Evolutionary conservation across 1,140 invertebrate species (phyloP), one percentile per base, ranked within the genome.

Genomic region (Protaetia brevitarsis): DNA sequence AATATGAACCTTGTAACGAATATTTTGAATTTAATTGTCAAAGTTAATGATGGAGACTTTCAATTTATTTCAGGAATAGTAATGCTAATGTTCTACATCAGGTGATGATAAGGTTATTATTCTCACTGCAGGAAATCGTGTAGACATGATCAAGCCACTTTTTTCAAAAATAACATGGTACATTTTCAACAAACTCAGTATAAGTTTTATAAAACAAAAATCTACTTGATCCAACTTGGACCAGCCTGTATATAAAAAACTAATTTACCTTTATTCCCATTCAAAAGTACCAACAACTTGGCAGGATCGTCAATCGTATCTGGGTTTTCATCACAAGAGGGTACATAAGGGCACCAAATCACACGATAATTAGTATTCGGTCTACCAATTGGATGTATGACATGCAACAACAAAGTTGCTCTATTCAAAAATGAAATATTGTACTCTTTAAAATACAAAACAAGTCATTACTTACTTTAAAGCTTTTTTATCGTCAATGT

Each of bases 341-440:
- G 90, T 65, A 97, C 89, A 80, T 90, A 97, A 0, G 94, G 93
- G 79, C 95, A 97, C 95, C 95, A 98, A 69, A 96, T 91, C 2
- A 93, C 84, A 63, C 89, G 80, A 72, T 89, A 87, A 81, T 75
- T 86, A 78, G 70, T 84, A 76, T 36, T 28, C 8, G 16, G 28
- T n/a, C 29, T 41, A 30, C 23, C 28, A 2, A 63, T 23, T n/a
- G 37, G 34, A 28, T 86, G 82, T 29, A 77, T 77, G 2, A 89
- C 78, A 73, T 89, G 83, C 5, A 81, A 73, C 11, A 82, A 64
- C 27, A 82, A 64, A 6, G 59, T 67, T 31, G 65, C 69, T 23
- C 65, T 66, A n/a, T n/a, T n/a, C n/a, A n/a, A n/a, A n/a, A n/a
- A n/a, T n/a, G n/a, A n/a, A n/a, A n/a, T 7, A 8, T 36, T 23